These are phyloP conservation scores for Actenoides lindsayi DNA, from an alignment of 2,113 vertebrate genomes.

Conservation along the genomic window DNA sequence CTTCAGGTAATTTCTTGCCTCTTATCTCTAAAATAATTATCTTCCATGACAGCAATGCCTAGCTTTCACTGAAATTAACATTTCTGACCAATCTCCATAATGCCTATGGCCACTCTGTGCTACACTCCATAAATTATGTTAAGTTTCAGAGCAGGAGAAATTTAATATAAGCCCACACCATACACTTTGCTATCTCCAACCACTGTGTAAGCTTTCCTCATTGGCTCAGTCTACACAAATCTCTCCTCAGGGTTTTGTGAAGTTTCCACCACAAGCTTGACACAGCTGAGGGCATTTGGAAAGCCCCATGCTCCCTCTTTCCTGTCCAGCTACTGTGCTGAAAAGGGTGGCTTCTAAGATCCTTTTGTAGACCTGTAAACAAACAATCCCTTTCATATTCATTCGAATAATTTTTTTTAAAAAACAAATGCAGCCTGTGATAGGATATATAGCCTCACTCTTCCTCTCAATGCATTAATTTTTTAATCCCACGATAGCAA, in stretches of 20 bases:
- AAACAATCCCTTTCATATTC: slow-evolving; percentile 56
- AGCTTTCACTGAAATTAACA: not conserved
- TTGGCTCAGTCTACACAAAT: not conserved
- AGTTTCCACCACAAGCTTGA: not conserved
- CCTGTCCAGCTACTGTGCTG: slow-evolving; percentile 47
- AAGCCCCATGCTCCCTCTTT: slow-evolving; percentile 26
- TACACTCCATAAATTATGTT: not conserved
- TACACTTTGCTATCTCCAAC: not conserved
- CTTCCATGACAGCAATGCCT: not conserved
- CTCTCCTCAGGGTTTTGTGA: slow-evolving; percentile 24
- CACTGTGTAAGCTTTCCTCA: not conserved
- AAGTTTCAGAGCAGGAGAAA: not conserved
- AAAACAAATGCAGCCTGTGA: slow-evolving; percentile 50
- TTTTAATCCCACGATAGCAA: slow-evolving; percentile 17
- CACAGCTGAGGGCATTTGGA: slow-evolving; percentile 35
- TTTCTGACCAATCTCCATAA: not conserved
- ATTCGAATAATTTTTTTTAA: not conserved
- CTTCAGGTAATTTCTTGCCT: not conserved
- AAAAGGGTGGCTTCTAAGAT: slow-evolving; percentile 43
- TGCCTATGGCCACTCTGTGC: not conserved
- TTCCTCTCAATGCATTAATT: slow-evolving; percentile 18
- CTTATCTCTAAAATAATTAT: not conserved
- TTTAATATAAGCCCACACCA: not conserved
- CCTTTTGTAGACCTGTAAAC: slow-evolving; percentile 53
- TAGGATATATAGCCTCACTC: slow-evolving; percentile 10